phyloP scores from a whole-genome alignment of 2,797 vertebrate genomes.

The Agapornis canus region DNA sequence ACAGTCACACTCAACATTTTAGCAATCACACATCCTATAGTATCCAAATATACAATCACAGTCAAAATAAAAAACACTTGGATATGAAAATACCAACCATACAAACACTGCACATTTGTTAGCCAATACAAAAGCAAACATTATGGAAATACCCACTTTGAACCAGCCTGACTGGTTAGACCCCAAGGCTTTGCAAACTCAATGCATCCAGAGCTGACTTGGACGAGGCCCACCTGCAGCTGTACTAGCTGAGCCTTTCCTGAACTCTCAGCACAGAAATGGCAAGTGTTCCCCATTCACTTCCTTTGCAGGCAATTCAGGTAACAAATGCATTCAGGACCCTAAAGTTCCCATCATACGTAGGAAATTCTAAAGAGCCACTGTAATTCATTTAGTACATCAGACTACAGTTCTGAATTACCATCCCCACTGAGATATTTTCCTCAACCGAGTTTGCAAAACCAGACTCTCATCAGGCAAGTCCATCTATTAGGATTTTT shows the following conservation, averaged over 20 bases:
- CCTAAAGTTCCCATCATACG: accelerated
- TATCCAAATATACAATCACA: slow-evolving; percentile 64
- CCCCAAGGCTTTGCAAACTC: slow-evolving; percentile 32
- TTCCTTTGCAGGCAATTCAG: neutral
- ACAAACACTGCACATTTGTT: slow-evolving; percentile 72
- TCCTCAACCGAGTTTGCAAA: slow-evolving; percentile 58
- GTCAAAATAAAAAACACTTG: slow-evolving; percentile 60
- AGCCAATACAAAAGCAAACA: slow-evolving; percentile 75
- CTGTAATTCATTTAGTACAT: neutral
- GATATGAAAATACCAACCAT: slow-evolving; percentile 58
- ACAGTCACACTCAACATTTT: slow-evolving; percentile 31
- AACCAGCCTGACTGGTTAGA: slow-evolving; percentile 15
- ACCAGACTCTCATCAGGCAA: slow-evolving; percentile 31
- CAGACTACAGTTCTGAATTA: neutral
- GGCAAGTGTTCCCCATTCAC: neutral
- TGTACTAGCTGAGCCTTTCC: neutral
- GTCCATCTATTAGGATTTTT: slow-evolving; percentile 32
- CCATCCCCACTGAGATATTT: neutral
- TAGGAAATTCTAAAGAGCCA: neutral
- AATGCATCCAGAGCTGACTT: neutral
- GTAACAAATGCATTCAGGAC: neutral
- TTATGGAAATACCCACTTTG: slow-evolving; percentile 21
- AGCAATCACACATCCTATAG: slow-evolving; percentile 58
- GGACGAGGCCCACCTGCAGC: accelerated
- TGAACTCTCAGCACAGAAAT: neutral